Base-by-base conservation (phyloP, 2,113 vertebrate genomes). In the Haemorhous mexicanus region DNA sequence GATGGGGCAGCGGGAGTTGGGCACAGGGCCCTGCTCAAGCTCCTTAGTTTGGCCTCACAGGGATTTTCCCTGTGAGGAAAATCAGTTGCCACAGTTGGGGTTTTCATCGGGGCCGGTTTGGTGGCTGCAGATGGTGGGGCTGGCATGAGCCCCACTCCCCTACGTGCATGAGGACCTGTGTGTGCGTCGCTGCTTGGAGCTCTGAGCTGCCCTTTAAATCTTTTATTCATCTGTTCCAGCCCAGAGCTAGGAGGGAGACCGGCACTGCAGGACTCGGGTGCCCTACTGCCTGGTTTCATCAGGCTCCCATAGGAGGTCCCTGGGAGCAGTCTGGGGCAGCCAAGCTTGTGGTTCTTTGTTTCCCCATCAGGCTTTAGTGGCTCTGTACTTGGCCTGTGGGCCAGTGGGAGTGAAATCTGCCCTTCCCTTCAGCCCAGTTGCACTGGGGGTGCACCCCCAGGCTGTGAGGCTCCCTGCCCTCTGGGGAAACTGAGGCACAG, bases 31-130 rank as follows among this genome's bases (percentile, higher is more conserved):
- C 33, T 0, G 0, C 52, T 70, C 16, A 4, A 8, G 33, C 39
- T 27, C 39, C 58, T 86, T 68, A 73, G 43, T 39, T 84, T 6
- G 8, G 39, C 32, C 27, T 89, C 6, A 1, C 1, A 1, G 59
- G 59, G 44, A 35, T 80, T 80, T 80, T 86, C 44, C 10, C n/a
- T 39, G 33, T 72, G 58, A 59, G 58, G n/a, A 35, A 35, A 35
- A 35, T 59, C 58, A 35, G 58, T 59, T 59, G 56, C 58, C 16
- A 11, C 4, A 7, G 44, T 22, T 35, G 30, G 41, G 16, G 26
- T 63, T 89, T 80, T 91, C 4, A 3, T 64, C 0, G 0, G 0
- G 39, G 26, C 20, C 0, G 0, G 39, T 80, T 85, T 59, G 62
- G 56, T 43, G 80, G 67, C 87, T 80, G 41, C 58, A 30, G 72